Conservation (phyloP, 2,113 vertebrate genomes). For the Sceloporus undulatus region DNA sequence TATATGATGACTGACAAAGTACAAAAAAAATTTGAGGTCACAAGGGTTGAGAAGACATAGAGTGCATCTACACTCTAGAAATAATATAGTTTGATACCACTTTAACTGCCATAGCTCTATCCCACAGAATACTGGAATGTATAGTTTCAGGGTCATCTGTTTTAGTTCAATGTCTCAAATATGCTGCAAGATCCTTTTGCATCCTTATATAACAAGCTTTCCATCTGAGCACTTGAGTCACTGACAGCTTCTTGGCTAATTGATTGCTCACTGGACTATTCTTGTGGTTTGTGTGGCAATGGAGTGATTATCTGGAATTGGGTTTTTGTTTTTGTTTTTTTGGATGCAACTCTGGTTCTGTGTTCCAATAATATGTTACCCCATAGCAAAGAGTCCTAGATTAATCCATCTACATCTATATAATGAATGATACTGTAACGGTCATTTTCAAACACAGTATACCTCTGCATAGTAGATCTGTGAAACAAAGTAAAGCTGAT, state of each 20-base stretch:
- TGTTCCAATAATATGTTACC: background rate
- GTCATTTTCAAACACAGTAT: background rate
- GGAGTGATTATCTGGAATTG: background rate
- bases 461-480: background rate
- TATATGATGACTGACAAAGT: too few species aligned
- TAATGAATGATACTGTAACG: background rate
- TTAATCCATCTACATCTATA: background rate
- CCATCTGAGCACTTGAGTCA: too few species aligned
- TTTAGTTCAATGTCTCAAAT: too few species aligned
- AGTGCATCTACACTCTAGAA: too few species aligned
- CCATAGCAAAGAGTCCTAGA: background rate
- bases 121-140: too few species aligned
- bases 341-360: background rate
- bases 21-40: too few species aligned
- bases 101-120: too few species aligned
- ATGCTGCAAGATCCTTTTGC: too few species aligned
- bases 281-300: background rate
- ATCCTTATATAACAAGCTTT: background rate
- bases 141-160: too few species aligned
- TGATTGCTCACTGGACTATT: background rate
- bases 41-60: too few species aligned
- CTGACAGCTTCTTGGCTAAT: background rate
- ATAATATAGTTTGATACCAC: too few species aligned
- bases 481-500: background rate
- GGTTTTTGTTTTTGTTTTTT: background rate